Evolutionary conservation across 2,113 vertebrate genomes (phyloP).

Genomic region (Sinocyclocheilus anophthalmus): DNA sequence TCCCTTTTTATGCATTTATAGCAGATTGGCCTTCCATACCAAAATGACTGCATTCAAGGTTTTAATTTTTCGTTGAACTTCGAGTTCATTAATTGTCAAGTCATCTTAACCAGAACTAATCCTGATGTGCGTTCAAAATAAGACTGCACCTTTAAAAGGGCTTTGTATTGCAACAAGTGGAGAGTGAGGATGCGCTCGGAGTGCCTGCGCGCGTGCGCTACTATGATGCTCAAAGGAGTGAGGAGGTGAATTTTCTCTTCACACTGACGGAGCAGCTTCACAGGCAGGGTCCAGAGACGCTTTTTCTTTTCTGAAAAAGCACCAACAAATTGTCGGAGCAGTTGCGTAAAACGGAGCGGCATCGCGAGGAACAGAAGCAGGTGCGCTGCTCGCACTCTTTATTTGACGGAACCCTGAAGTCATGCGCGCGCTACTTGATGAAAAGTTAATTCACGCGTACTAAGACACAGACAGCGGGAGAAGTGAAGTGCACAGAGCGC

Average conservation of each 20-base stretch:
- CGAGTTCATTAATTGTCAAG: not conserved
- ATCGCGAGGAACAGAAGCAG: not conserved
- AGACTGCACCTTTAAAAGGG: constrained; percentile 42
- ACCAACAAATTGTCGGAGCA: not conserved
- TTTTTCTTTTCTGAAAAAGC: not conserved
- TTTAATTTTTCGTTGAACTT: not conserved
- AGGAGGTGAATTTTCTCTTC: not conserved
- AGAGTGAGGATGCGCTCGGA: constrained; percentile 11
- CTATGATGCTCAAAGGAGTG: not conserved
- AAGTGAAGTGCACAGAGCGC: not conserved
- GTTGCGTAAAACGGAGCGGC: not conserved
- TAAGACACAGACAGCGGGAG: not conserved
- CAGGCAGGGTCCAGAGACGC: not conserved
- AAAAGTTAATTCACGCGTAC: constrained; percentile 38
- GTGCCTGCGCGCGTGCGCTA: constrained; percentile 6
- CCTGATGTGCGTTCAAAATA: not conserved
- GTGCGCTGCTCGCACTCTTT: not conserved
- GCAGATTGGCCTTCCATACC: not conserved
- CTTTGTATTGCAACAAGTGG: constrained; percentile 36
- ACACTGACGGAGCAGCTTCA: not conserved
- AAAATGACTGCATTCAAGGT: not conserved
- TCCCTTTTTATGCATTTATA: not conserved
- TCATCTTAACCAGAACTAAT: not conserved
- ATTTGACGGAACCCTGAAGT: not conserved
- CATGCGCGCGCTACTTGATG: not conserved